These are phyloP conservation scores for Laupala kohalensis DNA, from an alignment of 1,140 invertebrate genomes.

Conservation along the genomic window DNA sequence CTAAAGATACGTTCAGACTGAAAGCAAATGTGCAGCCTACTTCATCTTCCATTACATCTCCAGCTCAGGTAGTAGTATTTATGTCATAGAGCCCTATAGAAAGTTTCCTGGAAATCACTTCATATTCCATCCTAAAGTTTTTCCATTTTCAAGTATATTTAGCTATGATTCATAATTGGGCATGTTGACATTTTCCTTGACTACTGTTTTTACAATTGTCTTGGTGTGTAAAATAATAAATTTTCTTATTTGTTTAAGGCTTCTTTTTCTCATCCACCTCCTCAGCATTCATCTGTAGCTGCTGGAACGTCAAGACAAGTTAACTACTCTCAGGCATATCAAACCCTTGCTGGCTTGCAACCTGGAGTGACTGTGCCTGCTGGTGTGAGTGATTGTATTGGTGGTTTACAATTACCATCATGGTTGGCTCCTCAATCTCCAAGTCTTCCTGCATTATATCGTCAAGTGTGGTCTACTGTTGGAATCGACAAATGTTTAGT, in stretches of 20 bases:
- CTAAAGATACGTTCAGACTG: constrained; percentile 12
- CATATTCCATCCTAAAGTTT: too few relatives aligned
- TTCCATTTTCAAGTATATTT: too few relatives aligned
- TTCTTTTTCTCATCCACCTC: too few relatives aligned
- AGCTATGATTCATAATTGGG: too few relatives aligned
- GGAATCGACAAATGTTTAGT: constrained; percentile 30
- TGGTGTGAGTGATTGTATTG: too few relatives aligned
- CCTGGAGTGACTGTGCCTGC: too few relatives aligned
- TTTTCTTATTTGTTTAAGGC: too few relatives aligned
- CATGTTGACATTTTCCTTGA: too few relatives aligned
- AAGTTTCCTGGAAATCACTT: too few relatives aligned
- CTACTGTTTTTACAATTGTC: too few relatives aligned
- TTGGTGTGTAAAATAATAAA: too few relatives aligned
- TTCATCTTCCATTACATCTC: not conserved
- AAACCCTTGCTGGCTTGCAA: not conserved
- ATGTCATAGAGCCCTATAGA: too few relatives aligned
- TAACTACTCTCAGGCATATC: not conserved
- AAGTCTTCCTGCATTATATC: constrained; percentile 33
- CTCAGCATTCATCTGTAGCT: not conserved
- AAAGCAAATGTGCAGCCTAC: not conserved
- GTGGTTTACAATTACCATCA: not conserved
- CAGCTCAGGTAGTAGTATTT: not conserved
- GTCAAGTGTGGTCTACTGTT: constrained; percentile 33
- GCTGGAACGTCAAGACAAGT: not conserved
- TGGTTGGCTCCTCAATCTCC: constrained; percentile 35